A percentile compares a stretch with the other conserved stretches of the same genome.
Evolutionary conservation across 1,140 invertebrate species (phyloP).

Genomic region (Apis dorsata): DNA sequence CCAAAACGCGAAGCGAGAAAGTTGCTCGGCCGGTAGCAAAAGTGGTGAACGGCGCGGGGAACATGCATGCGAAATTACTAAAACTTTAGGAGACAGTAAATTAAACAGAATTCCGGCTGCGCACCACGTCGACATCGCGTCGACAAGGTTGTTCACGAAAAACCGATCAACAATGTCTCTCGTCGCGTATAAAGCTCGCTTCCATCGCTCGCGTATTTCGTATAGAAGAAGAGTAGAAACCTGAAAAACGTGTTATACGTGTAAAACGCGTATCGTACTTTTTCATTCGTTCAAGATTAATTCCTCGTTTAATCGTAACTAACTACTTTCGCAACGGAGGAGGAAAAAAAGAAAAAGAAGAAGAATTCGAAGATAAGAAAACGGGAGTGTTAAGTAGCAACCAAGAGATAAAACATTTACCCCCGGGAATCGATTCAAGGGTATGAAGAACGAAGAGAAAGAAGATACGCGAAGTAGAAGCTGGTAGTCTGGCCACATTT

Average conservation of each 20-base stretch:
- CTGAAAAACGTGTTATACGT: not conserved
- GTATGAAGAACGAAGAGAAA: not conserved
- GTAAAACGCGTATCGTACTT: not conserved
- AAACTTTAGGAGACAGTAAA: slow-evolving; percentile 50
- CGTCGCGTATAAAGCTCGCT: slow-evolving; percentile 14
- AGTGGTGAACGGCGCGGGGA: slow-evolving; percentile 8
- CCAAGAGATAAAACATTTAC: slow-evolving; percentile 11
- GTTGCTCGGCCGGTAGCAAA: slow-evolving; percentile 6
- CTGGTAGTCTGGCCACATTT: slow-evolving; percentile 32
- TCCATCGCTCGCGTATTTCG: not conserved
- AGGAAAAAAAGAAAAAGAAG: too few species aligned
- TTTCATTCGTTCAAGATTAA: not conserved
- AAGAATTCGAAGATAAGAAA: not conserved
- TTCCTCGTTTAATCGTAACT: not conserved
- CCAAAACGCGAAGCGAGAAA: not conserved
- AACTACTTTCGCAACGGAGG: not conserved
- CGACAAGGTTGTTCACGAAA: slow-evolving; percentile 46
- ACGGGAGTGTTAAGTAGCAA: slow-evolving; percentile 6
- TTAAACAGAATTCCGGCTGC: slow-evolving; percentile 41
- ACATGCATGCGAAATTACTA: slow-evolving; percentile 45
- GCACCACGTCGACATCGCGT: slow-evolving; percentile 39
- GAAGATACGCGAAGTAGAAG: slow-evolving; percentile 2
- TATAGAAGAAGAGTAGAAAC: not conserved
- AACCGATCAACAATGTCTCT: slow-evolving; percentile 45
- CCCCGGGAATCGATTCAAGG: slow-evolving; percentile 3